Percentiles rank a stretch among this genome's conserved stretches.
phyloP scores from a whole-genome alignment of 1,140 invertebrate genomes.

The Sminthurides bifidus region DNA sequence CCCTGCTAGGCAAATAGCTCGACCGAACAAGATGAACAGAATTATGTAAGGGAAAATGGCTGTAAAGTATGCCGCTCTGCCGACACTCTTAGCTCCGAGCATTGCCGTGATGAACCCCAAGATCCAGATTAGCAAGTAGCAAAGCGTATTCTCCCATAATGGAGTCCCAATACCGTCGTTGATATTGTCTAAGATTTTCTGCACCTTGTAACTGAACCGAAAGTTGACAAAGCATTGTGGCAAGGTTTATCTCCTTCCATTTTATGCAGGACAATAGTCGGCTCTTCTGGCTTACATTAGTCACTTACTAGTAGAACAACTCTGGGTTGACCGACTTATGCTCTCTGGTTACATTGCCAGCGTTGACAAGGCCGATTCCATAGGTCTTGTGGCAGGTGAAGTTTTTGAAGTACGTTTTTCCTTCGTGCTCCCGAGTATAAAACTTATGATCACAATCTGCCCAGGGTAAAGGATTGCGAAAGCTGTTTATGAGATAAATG shows the following conservation, averaged over 20 bases:
- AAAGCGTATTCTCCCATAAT: conserved; percentile 60
- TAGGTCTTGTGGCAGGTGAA: conserved; percentile 32
- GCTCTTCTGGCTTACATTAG: conserved; percentile 34
- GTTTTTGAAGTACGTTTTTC: not conserved
- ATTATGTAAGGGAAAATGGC: conserved; percentile 44
- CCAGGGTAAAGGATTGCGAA: not conserved
- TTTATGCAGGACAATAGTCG: not conserved
- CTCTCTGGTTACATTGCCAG: conserved; percentile 33
- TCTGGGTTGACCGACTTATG: not conserved
- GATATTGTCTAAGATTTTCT: conserved; percentile 53
- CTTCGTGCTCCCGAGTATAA: not conserved
- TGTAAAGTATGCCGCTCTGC: conserved; percentile 43
- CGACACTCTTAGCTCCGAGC: conserved; percentile 63
- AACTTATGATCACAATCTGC: conserved; percentile 5
- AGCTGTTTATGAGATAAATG: conserved; percentile 6
- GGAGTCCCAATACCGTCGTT: conserved; percentile 57
- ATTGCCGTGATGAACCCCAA: conserved; percentile 62
- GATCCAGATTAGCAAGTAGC: conserved; percentile 61
- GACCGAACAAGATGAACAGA: conserved; percentile 39
- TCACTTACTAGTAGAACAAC: conserved; percentile 2
- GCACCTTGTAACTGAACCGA: conserved; percentile 47
- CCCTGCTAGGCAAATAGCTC: conserved; percentile 39
- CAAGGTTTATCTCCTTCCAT: not conserved
- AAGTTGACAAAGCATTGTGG: not conserved
- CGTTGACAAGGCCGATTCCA: conserved; percentile 59